Conservation (phyloP, 1,140 invertebrate species). For the Eurytemora carolleeae region DNA sequence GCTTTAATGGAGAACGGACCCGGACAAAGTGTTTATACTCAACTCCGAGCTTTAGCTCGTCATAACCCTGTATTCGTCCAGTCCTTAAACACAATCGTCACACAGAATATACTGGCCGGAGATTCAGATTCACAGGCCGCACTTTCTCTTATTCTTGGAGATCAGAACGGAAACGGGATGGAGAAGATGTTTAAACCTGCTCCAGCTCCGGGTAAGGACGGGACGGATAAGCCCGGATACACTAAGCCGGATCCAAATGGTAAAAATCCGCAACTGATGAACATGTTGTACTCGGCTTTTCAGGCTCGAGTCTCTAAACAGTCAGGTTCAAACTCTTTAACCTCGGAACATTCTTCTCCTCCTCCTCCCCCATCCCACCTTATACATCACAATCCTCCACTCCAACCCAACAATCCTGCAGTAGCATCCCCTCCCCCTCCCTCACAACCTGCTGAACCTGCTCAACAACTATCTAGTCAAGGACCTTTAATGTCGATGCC, state of each 20-base stretch:
- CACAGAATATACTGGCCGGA: too few species aligned
- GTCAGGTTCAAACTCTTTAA: not conserved
- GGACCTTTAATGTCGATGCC: not conserved
- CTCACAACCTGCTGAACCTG: not conserved
- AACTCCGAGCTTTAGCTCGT: constrained; percentile 30
- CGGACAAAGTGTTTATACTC: constrained; percentile 28
- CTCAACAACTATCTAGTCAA: not conserved
- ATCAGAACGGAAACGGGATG: too few species aligned
- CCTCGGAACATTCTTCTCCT: not conserved
- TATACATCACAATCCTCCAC: not conserved
- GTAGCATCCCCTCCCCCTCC: not conserved
- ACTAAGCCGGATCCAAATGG: not conserved
- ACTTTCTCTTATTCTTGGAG: too few species aligned
- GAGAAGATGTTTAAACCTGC: too few species aligned
- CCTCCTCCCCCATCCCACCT: not conserved
- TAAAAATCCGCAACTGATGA: not conserved
- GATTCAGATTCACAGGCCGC: too few species aligned
- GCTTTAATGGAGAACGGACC: constrained; percentile 18
- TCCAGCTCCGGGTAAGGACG: too few species aligned
- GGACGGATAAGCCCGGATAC: too few species aligned
- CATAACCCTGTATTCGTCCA: constrained; percentile 33
- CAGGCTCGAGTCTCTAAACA: not conserved
- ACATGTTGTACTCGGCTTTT: not conserved
- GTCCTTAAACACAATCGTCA: constrained; percentile 22
- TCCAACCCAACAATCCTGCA: not conserved